Evolutionary conservation across 2,113 vertebrate genomes (phyloP), one percentile per base, ranked within the genome.

Genomic region (Rhinogobius similis): DNA sequence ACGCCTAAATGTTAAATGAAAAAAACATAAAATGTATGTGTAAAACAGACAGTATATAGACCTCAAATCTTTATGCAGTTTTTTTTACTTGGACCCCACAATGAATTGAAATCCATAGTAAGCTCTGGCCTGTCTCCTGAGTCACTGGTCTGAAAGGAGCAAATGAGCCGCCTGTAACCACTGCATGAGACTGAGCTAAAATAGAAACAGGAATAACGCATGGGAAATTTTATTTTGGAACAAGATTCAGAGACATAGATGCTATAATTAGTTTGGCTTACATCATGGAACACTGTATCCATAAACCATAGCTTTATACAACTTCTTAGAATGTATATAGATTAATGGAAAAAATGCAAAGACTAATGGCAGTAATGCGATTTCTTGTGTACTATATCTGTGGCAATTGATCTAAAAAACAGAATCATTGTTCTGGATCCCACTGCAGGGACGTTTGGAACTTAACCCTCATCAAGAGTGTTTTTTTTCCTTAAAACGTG

Each of bases 151-250:
- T 55, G 23, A 58, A 29, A 58, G 55, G 14, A 58, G 55, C 32
- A 61, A 36, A 61, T 36, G 58, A 36, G 26, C 27, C 16, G 27
- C 16, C 18, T 61, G 29, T 61, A 61, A 61, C 58, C 58, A 38
- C 58, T 11, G 38, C 36, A 24, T 39, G 38, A 63, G 39, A 26
- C 36, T 26, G 38, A 24, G 36, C 62, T 43, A 43, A 43, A 41
- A 63, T 43, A 63, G 62, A 63, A 63, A 63, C 38, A 24, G 62
- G 62, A 63, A 63, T 63, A 63, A 63, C n/a, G 39, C 62, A 41
- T 63, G n/a, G 36, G 39, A 23, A 43, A 38, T 43, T 63, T 63
- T 63, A 41, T 43, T 43, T 7, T 41, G 20, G 10, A 43, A 11
- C 36, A 63, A 14, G 21, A 13, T 61, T 61, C 12, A 29, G 29